Evolutionary conservation across 2,797 vertebrate species (phyloP).

Genomic region (Psittacula derbiana): DNA sequence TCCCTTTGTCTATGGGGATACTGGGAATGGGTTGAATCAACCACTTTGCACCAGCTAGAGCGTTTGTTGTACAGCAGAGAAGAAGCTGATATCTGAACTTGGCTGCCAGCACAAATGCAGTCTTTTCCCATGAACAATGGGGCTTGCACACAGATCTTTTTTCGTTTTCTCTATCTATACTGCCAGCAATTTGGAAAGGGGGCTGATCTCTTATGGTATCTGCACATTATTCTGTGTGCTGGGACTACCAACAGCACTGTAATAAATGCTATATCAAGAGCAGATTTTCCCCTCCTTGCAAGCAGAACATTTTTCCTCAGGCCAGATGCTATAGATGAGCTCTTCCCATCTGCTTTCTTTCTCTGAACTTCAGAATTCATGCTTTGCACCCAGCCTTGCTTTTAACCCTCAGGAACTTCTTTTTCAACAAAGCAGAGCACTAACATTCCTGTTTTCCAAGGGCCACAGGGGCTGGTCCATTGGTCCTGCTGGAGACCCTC

Average conservation of each 20-base stretch:
- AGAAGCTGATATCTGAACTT: not conserved
- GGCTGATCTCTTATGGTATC: not conserved
- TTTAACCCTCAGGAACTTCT: not conserved
- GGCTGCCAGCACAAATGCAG: not conserved
- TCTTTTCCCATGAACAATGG: not conserved
- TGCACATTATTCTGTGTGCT: not conserved
- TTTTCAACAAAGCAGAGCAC: not conserved
- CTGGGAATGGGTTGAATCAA: not conserved
- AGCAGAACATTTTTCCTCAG: not conserved
- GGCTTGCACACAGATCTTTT: not conserved
- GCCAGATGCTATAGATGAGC: not conserved
- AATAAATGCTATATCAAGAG: not conserved
- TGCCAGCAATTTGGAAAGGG: not conserved
- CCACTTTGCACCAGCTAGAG: not conserved
- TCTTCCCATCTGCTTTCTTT: not conserved
- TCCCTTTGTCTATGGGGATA: not conserved
- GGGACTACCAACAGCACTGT: not conserved
- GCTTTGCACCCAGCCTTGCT: not conserved
- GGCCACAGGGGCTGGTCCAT: fast-evolving
- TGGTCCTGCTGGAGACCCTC: not conserved
- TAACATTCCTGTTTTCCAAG: not conserved
- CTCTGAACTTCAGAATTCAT: not conserved
- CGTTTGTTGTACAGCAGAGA: not conserved
- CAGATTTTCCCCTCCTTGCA: not conserved
- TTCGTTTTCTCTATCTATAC: not conserved